Base-by-base conservation (phyloP, 2,797 vertebrate species). In the Scomberomorus guttatus region DNA sequence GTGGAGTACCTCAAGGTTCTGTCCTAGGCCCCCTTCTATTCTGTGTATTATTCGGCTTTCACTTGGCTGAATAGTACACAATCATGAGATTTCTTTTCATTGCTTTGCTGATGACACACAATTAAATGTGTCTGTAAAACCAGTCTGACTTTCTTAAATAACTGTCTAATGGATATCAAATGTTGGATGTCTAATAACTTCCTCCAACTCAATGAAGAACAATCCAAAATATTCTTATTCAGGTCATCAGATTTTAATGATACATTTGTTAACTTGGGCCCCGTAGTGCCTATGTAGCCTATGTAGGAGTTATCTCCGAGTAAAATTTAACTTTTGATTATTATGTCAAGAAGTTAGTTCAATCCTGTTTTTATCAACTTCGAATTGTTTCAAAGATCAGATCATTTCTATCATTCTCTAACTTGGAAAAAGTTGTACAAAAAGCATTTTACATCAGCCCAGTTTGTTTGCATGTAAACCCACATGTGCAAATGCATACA, bases 1-100 rank as follows among this genome's bases (percentile, higher is more conserved):
- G n/a, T 44, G 65, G 58, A 52, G 34, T 11, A 60, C 66, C 22
- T 29, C 64, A 77, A 4, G 63, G 65, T 27, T 81, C 44, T 71
- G 17, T 60, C 25, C 50, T 60, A 6, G n/a, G 18, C 37, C 52
- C 52, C 9, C 17, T 66, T 48, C 15, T 48, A 58, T 59, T 65
- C 37, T 13, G 25, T 44, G 39, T 25, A n/a, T 22, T 42, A 15
- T 39, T 66, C n/a, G n/a, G 25, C 27, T 39, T 48, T 27, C 12
- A 25, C 9, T 10, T 39, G 12, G 13, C 39, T 14, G 39, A 42
- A 14, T 42, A 42, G 14, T 42, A 39, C 20, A n/a, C 2, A 48
- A 12, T 60, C 13, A 34, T n/a, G 9, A 2, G 1, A 24, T 17
- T 27, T n/a, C 14, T 46, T 18, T 24, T 9, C 46, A 54, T 18